These are phyloP conservation scores for Marisa cornuarietis DNA, from an alignment of 1,140 invertebrate species.

Conservation along the genomic window DNA sequence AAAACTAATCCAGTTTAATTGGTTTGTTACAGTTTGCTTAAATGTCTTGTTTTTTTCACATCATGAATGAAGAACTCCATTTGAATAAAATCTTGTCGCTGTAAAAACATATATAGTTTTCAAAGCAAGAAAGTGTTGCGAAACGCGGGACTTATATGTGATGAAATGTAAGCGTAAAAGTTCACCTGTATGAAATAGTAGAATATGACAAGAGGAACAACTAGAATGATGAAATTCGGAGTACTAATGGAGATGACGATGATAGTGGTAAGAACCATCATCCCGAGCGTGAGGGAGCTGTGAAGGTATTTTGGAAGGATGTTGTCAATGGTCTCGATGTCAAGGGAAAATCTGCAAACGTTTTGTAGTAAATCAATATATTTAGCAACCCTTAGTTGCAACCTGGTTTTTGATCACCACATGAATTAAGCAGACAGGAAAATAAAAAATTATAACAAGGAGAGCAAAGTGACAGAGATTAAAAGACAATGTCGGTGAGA, in stretches of 20 bases:
- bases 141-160: no score
- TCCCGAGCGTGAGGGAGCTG: conserved; percentile 44
- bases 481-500: neutral
- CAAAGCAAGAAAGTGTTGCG: no score
- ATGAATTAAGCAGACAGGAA: neutral
- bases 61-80: no score
- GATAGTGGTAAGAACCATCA: conserved; percentile 39
- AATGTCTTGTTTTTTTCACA: no score
- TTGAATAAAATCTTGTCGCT: no score
- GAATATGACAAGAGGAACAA: conserved; percentile 70
- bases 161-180: no score
- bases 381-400: neutral
- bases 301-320: conserved; percentile 66
- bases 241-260: conserved; percentile 49
- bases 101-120: no score
- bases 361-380: neutral
- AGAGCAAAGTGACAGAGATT: no score
- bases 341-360: conserved; percentile 72
- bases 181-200: conserved; percentile 71
- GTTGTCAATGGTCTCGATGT: conserved; percentile 70
- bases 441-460: neutral
- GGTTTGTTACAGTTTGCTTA: no score
- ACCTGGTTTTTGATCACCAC: neutral
- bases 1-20: no score
- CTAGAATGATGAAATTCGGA: conserved; percentile 44